A percentile compares a stretch with the other conserved stretches of the same genome.
phyloP scores from a whole-genome alignment of 2,113 vertebrate species.

The Azemiops feae region DNA sequence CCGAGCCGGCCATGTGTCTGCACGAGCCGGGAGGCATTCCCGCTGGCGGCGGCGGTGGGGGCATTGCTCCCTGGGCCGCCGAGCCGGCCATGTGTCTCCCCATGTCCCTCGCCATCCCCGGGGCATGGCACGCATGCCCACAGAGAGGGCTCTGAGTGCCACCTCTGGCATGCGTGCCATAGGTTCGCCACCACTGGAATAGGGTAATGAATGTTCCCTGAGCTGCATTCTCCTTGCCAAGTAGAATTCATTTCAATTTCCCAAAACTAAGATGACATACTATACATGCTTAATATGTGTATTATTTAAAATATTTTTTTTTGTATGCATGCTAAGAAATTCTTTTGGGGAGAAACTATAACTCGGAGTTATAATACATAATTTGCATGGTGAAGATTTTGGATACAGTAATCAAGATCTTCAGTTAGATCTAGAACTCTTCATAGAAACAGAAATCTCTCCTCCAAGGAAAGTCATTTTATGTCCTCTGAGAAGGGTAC shows the following conservation, averaged over 20 bases:
- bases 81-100: no score
- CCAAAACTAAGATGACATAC: neutral
- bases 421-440: neutral
- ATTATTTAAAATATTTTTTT: neutral
- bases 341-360: neutral
- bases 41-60: no score
- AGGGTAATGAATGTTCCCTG: slow-evolving; percentile 44
- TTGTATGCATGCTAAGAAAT: neutral
- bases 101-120: no score
- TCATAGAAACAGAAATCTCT: neutral
- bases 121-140: no score
- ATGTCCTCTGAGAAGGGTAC: neutral
- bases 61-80: no score
- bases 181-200: no score
- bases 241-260: neutral
- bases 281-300: neutral
- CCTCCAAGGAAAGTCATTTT: neutral
- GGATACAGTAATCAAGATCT: neutral
- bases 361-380: neutral
- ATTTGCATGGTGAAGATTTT: neutral
- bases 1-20: no score
- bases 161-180: no score
- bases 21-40: no score
- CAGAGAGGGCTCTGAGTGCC: no score
- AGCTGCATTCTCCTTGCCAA: slow-evolving; percentile 32